Evolutionary conservation across 2,797 vertebrate genomes (phyloP), one percentile per base, ranked within the genome.

Genomic region (Halcyon leucocephala): DNA sequence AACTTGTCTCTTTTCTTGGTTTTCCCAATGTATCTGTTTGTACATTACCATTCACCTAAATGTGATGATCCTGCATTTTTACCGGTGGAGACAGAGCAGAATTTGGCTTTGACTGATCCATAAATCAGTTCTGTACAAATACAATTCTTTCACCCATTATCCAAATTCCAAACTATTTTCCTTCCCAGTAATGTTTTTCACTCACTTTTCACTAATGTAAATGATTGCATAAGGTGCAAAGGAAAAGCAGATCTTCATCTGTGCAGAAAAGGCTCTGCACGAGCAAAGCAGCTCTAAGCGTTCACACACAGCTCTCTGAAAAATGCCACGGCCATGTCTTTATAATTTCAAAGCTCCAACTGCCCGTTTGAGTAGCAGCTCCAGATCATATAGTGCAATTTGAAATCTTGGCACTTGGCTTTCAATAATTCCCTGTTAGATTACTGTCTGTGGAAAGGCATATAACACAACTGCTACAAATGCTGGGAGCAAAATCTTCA

Each of bases 351-450:
- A 67, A 90, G 88, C 96, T 89, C 93, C 92, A 64, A 72, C 92
- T 93, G 85, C 55, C 82, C 37, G 79, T 91, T 92, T 57, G 49
- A 95, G 87, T 6, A 95, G 96, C 71, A 51, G 90, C 94, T 46
- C 87, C n/a, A 33, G 92, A 86, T 71, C 91, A 73, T 55, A 95
- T 20, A 92, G 87, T 48, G 96, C 97, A 98, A 98, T 98, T 98
- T 97, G 97, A 97, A 97, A 98, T 97, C 97, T 26, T 97, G 97
- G 96, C 97, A 94, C 97, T 94, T 74, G 44, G 93, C 97, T 98
- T 97, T 97, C 98, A 98, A 97, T 98, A 98, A 98, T 98, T 97
- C 97, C 96, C 98, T 82, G 96, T 98, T 96, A 98, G 97, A 98
- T 97, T 98, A 97, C 97, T 93, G 72, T 97, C 97, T 91, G 90